phyloP scores from a whole-genome alignment of 2,113 vertebrate genomes.

The Atherinomorus stipes region DNA sequence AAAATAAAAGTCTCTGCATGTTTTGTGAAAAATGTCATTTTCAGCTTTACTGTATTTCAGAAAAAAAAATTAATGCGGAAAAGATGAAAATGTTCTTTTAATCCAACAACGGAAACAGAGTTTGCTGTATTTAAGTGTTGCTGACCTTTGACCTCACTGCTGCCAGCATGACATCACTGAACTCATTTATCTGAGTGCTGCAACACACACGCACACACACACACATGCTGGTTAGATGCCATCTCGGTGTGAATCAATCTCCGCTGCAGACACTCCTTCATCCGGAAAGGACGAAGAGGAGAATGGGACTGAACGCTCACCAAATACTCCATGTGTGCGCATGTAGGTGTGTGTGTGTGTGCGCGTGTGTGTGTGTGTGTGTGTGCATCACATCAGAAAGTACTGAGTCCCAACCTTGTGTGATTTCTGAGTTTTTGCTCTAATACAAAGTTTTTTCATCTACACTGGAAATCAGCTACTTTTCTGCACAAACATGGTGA shows the following conservation, averaged over 20 bases:
- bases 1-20: background rate
- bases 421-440: conserved; percentile 5
- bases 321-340: background rate
- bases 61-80: background rate
- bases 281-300: conserved; percentile 16
- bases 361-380: conserved; percentile 7
- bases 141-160: conserved; percentile 34
- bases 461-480: background rate
- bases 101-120: background rate
- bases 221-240: conserved; percentile 16
- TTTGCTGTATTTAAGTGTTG: background rate
- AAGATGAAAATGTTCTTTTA: background rate
- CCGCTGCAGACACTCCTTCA: conserved; percentile 27
- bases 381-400: conserved; percentile 15
- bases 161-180: conserved; percentile 32
- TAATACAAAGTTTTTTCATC: background rate
- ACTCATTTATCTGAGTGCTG: conserved; percentile 53
- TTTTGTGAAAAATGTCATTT: background rate
- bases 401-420: conserved; percentile 20
- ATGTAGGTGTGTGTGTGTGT: too few species aligned
- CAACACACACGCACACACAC: conserved; percentile 11
- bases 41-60: background rate
- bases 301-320: too few species aligned
- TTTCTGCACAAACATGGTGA: background rate
- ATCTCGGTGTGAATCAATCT: conserved; percentile 43